Percentiles rank a stretch among this genome's conserved stretches.
phyloP scores from a whole-genome alignment of 2,113 vertebrate genomes.

The Brachyhypopomus occidentalis region DNA sequence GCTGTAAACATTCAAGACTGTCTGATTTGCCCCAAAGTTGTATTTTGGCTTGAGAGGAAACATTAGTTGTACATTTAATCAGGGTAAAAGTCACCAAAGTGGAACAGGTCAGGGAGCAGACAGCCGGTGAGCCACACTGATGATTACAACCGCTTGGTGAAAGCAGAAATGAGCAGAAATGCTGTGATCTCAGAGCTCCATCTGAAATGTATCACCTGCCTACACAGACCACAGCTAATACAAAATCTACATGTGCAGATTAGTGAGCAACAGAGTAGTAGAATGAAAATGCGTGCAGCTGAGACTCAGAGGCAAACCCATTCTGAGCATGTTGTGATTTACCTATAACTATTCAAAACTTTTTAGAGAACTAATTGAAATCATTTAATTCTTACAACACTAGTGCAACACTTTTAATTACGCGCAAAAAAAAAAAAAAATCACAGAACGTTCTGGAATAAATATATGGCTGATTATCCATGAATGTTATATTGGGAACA shows the following conservation, averaged over 20 bases:
- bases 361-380: conserved; percentile 40
- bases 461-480: conserved; percentile 48
- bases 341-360: background rate
- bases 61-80: background rate
- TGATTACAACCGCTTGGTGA: conserved; percentile 41
- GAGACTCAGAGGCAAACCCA: background rate
- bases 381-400: conserved; percentile 10
- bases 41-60: conserved; percentile 10
- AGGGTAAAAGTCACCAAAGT: background rate
- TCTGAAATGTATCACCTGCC: conserved; percentile 26
- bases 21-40: background rate
- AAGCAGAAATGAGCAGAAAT: conserved; percentile 9
- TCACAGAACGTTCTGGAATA: conserved; percentile 33
- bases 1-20: conserved; percentile 35
- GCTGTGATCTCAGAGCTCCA: background rate
- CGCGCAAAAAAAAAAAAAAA: background rate
- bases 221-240: conserved; percentile 13
- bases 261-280: conserved; percentile 16
- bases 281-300: conserved; percentile 32
- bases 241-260: conserved; percentile 35
- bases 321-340: background rate
- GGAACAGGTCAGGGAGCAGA: background rate
- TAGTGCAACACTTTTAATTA: conserved; percentile 43
- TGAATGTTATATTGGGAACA: conserved; percentile 24
- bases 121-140: conserved; percentile 41